Evolutionary conservation across 2,113 vertebrate species (phyloP), one percentile per base, ranked within the genome.

Genomic region (Cebidichthys violaceus): DNA sequence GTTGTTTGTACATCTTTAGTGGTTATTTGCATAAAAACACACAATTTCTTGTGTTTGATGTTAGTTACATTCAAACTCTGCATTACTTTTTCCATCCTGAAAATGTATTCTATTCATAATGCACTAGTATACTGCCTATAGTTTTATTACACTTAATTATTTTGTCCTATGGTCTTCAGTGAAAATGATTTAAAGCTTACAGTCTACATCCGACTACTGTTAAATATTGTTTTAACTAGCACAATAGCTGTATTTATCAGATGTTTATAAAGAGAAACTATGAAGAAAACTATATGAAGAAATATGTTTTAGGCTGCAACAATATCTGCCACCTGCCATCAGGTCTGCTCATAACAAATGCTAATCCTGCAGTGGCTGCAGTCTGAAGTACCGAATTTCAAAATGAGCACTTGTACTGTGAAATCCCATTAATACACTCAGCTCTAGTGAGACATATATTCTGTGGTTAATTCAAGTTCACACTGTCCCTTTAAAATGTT

Each of bases 271-370:
- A 55, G 52, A 55, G 24, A 27, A 57, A 54, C 52, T 24, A 9
- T 29, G 10, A 50, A 33, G 35, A 68, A 54, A 24, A n/a, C n/a
- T n/a, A n/a, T 24, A 9, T 29, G 10, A 50, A 33, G 35, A 68
- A 54, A 24, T 62, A 17, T 54, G 2, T 37, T 75, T 66, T 65
- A 29, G 18, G 18, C 29, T 74, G 43, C 43, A 64, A 6, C 20
- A 50, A 33, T 43, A 10, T 41, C 43, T 74, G 43, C 68, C 54
- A 61, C 50, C 24, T 52, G 61, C 62, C 27, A 50, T 31, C 61
- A 78, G 41, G 59, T 9, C 1, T 62, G 31, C 45, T 31, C 55
- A 43, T 61, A 54, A 78, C 41, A 60, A 52, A 67, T 52, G 2
- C 57, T 64, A 35, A 43, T 69, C 22, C 29, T 18, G 27, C 70